phyloP scores from a whole-genome alignment of 2,113 vertebrate genomes.

The Myotis davidii region DNA sequence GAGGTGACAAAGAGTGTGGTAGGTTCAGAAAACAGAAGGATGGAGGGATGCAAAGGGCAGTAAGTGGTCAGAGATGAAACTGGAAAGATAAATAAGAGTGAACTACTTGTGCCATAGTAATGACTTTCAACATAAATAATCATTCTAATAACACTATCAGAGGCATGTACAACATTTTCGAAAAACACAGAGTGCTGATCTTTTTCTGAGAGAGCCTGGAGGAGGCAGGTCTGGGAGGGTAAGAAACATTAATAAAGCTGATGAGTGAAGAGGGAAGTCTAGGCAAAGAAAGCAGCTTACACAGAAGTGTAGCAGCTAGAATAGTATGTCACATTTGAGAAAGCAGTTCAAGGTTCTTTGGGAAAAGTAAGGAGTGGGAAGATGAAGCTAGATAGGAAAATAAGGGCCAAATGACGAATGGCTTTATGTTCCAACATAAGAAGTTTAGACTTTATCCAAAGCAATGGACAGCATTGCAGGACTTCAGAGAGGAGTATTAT shows the following conservation, averaged over 20 bases:
- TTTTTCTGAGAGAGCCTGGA: neutral
- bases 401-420: neutral
- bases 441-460: neutral
- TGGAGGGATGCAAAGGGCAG: neutral
- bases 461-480: neutral
- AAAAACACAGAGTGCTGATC: neutral
- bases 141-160: neutral
- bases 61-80: neutral
- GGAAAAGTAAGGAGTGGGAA: neutral
- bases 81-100: neutral
- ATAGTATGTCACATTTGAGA: neutral
- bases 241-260: neutral
- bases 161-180: neutral
- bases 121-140: neutral
- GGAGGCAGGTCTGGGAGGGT: neutral
- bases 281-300: neutral
- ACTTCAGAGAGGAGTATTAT: neutral
- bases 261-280: neutral
- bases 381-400: neutral
- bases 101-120: neutral
- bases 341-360: neutral
- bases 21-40: neutral
- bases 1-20: neutral
- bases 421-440: neutral
- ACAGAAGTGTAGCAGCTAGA: neutral